These are phyloP conservation scores for Malurus melanocephalus DNA, from an alignment of 2,113 vertebrate species.

Conservation along the genomic window DNA sequence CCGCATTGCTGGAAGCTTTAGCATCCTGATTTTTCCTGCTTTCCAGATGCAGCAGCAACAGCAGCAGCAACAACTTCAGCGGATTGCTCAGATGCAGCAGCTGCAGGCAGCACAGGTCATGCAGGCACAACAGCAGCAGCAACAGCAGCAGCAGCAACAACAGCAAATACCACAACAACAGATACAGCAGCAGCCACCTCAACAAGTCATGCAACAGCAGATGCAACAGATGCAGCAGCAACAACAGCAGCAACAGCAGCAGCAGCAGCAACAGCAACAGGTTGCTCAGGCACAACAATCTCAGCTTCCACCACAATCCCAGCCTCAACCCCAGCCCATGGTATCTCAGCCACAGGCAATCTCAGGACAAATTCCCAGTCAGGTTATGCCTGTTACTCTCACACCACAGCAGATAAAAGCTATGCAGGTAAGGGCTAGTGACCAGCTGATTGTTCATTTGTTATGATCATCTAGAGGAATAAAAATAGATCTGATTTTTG, in stretches of 20 bases:
- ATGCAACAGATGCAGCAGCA: constrained; percentile 79
- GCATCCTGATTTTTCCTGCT: neutral
- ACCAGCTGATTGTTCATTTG: neutral
- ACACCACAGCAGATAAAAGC: constrained; percentile 71
- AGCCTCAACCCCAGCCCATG: constrained; percentile 72
- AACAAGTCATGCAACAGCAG: constrained; percentile 75
- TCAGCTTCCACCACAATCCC: constrained; percentile 70
- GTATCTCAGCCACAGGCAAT: constrained; percentile 73
- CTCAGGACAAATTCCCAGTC: constrained; percentile 70
- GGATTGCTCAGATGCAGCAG: constrained; percentile 80
- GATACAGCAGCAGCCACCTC: constrained; percentile 73
- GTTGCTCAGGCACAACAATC: constrained; percentile 75
- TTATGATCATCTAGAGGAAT: neutral
- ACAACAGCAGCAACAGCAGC: constrained; percentile 74
- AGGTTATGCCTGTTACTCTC: constrained; percentile 70
- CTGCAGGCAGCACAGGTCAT: constrained; percentile 71
- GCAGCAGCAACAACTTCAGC: constrained; percentile 74
- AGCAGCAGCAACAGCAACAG: constrained; percentile 74
- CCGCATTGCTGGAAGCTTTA: neutral
- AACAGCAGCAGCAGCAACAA: constrained; percentile 70
- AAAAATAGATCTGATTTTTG: neutral
- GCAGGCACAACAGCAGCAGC: constrained; percentile 73
- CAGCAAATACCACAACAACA: constrained; percentile 73
- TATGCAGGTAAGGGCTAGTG: constrained; percentile 33
- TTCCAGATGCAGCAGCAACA: constrained; percentile 71